Evolutionary conservation across 1,140 invertebrate genomes (phyloP), one percentile per base, ranked within the genome.

Genomic region (Thaumetopoea pityocampa): DNA sequence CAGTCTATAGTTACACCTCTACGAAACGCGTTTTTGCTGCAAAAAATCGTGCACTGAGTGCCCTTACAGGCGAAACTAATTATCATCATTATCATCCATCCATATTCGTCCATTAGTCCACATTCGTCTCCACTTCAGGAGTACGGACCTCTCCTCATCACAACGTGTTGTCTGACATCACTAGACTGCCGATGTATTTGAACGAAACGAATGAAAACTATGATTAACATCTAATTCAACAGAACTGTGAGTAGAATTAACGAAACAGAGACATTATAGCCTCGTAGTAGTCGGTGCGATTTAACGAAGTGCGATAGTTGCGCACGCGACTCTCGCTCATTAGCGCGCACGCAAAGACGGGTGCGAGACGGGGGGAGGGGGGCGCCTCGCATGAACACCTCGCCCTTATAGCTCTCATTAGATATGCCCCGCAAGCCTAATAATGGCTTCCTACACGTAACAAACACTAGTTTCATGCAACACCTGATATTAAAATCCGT

Each of bases 301-400:
- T 63, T 77, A 78, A 72, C 67, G 63, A 74, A 69, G 61, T 63
- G 47, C 63, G 65, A 70, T 67, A 62, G 62, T 22, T 63, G 61
- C 62, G 73, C 78, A 82, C 79, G 76, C 76, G 69, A 83, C 61
- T 54, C 27, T 37, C 59, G 67, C 70, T 80, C 76, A 78, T 82
- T 82, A 82, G 69, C 48, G 53, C 45, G 54, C 77, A 81, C 77
- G 77, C 77, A 69, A 74, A 46, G 32, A 46, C n/a, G 8, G 11
- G 1, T 10, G 12, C 27, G 40, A 52, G 51, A 9, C 52, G 52
- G 51, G 53, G 51, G 18, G 9, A 9, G 47, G 36, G 42, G 50
- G 44, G 47, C 35, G 51, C 51, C 64, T 69, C 65, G 58, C 63
- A 55, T 67, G 42, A 53, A 54, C 48, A 51, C 49, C 36, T 40